phyloP scores from a whole-genome alignment of 2,888 invertebrate species.

The Caenorhabditis panamensis region DNA sequence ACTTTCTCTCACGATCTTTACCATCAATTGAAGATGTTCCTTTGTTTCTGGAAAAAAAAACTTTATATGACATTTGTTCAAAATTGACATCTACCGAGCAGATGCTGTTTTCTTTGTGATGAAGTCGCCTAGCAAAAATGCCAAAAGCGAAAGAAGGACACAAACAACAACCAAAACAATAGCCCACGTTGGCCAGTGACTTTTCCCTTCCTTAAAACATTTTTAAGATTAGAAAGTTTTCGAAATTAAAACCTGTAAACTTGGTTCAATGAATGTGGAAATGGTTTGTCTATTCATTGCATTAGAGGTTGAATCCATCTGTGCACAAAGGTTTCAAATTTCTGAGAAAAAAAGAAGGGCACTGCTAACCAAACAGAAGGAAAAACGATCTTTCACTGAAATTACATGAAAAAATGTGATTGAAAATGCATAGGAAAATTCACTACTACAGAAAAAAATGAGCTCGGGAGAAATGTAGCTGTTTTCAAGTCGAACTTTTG shows the following conservation, averaged over 20 bases:
- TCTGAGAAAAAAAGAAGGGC: conserved; percentile 23
- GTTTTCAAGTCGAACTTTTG: too few relatives aligned
- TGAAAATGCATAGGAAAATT: conserved; percentile 48
- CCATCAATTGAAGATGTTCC: conserved; percentile 23
- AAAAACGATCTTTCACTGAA: conserved; percentile 47
- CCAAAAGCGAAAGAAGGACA: conserved; percentile 65
- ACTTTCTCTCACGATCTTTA: conserved; percentile 63
- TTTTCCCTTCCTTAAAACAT: conserved; percentile 57
- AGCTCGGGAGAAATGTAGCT: too few relatives aligned
- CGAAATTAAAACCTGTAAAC: background rate
- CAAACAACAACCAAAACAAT: conserved; percentile 68
- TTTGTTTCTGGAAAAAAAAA: conserved; percentile 58
- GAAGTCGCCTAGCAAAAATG: conserved; percentile 72
- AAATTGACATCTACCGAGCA: conserved; percentile 54
- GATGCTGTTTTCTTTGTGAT: conserved; percentile 67
- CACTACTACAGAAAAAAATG: background rate
- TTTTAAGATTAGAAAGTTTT: background rate
- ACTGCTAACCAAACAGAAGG: conserved; percentile 46
- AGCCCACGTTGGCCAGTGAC: conserved; percentile 73
- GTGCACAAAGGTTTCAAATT: conserved; percentile 36
- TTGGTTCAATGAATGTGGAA: background rate
- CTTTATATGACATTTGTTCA: background rate
- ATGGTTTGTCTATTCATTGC: conserved; percentile 19
- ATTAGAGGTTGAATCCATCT: conserved; percentile 27
- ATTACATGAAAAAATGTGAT: conserved; percentile 13